These are phyloP conservation scores for Egretta garzetta DNA, from an alignment of 2,113 vertebrate genomes.

Conservation along the genomic window DNA sequence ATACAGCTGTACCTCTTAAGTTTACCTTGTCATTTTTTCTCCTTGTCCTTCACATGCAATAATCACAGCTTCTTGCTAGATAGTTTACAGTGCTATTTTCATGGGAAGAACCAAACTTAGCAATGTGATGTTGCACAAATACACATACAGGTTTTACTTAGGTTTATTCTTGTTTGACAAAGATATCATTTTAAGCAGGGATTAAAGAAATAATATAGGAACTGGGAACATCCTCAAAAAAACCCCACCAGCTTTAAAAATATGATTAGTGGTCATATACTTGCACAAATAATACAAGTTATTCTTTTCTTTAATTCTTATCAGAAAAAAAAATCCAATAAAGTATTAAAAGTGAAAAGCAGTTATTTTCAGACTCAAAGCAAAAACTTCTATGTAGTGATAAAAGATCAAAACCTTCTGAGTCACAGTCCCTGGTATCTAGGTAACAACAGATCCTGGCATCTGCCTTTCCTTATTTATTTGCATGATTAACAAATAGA, in stretches of 20 bases:
- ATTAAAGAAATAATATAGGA: neutral
- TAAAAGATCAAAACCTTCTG: slow-evolving; percentile 40
- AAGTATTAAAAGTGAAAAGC: neutral
- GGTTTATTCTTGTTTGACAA: neutral
- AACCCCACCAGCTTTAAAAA: neutral
- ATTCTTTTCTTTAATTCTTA: neutral
- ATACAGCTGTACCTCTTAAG: neutral
- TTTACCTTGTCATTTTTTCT: neutral
- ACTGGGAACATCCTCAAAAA: neutral
- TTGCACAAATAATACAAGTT: neutral
- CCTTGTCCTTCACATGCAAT: neutral
- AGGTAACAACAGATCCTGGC: slow-evolving; percentile 34
- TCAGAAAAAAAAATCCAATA: neutral
- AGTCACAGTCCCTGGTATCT: neutral
- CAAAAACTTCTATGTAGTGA: neutral
- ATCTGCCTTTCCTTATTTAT: slow-evolving; percentile 8
- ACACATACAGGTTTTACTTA: neutral
- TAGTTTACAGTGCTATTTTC: neutral
- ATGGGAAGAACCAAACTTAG: neutral
- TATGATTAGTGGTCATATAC: rapidly evolving
- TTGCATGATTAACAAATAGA: slow-evolving; percentile 30
- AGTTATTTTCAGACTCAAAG: neutral
- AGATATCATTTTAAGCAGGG: neutral
- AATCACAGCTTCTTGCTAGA: neutral
- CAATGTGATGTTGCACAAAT: neutral